A percentile compares a stretch with the other conserved stretches of the same genome.
These are phyloP conservation scores for Clarias pachynema DNA, from an alignment of 2,797 vertebrate species.

Conservation along the genomic window DNA sequence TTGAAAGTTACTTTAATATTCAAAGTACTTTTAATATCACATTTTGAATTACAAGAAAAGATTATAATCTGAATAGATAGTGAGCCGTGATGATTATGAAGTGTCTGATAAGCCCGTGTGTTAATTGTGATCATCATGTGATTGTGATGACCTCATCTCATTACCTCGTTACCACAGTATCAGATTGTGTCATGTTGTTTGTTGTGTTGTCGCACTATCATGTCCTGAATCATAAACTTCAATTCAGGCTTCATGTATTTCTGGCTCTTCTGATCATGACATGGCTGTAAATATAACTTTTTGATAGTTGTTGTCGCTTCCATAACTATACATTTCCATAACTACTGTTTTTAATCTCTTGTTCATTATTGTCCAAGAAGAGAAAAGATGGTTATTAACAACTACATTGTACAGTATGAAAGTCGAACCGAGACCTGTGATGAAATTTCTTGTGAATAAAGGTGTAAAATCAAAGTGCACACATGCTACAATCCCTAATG, in stretches of 20 bases:
- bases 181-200: too few relatives aligned
- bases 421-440: too few relatives aligned
- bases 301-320: not conserved
- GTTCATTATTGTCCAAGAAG: too few relatives aligned
- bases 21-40: constrained; percentile 28
- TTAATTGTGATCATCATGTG: not conserved
- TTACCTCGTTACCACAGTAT: too few relatives aligned
- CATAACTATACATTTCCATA: not conserved
- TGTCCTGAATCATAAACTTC: not conserved
- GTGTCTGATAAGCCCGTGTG: not conserved
- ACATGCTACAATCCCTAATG: too few relatives aligned
- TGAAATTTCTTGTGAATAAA: too few relatives aligned
- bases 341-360: too few relatives aligned
- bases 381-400: not conserved
- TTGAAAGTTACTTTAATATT: constrained; percentile 25
- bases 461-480: too few relatives aligned
- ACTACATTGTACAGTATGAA: not conserved
- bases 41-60: not conserved
- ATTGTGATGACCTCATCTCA: too few relatives aligned
- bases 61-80: constrained; percentile 2
- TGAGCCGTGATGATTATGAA: constrained; percentile 9
- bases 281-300: not conserved
- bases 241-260: not conserved
- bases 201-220: too few relatives aligned
- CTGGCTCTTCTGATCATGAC: not conserved